A percentile compares a stretch with the other conserved stretches of the same genome.
phyloP scores from a whole-genome alignment of 1,140 invertebrate species.

The Leptopilina boulardi region DNA sequence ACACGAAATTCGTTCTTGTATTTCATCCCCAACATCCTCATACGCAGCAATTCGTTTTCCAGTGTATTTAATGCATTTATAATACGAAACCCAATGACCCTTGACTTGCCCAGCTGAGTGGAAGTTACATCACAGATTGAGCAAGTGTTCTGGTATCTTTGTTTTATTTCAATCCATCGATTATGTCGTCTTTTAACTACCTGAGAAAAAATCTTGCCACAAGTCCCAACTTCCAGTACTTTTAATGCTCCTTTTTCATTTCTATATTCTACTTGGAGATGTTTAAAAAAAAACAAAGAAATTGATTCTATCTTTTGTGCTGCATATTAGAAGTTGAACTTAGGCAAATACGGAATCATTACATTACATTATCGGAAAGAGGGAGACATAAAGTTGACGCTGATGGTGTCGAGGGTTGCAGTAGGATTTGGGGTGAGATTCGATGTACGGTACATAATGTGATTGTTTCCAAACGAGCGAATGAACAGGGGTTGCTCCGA shows the following conservation, averaged over 20 bases:
- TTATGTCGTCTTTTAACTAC: too few relatives aligned
- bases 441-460: slow-evolving; percentile 71
- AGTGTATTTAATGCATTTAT: slow-evolving; percentile 73
- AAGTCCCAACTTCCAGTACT: too few relatives aligned
- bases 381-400: slow-evolving; percentile 41
- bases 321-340: slow-evolving; percentile 40
- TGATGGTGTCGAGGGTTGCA: slow-evolving; percentile 40
- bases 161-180: neutral
- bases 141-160: neutral
- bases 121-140: slow-evolving; percentile 55
- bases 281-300: neutral
- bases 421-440: slow-evolving; percentile 50
- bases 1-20: slow-evolving; percentile 47
- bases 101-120: slow-evolving; percentile 59
- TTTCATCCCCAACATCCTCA: slow-evolving; percentile 47
- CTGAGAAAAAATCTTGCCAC: too few relatives aligned
- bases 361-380: slow-evolving; percentile 63
- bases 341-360: slow-evolving; percentile 73
- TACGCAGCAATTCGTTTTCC: slow-evolving; percentile 60
- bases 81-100: slow-evolving; percentile 71
- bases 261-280: too few relatives aligned
- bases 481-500: slow-evolving; percentile 52
- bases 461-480: slow-evolving; percentile 74
- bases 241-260: too few relatives aligned
- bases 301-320: neutral